Conservation (phyloP, 2,113 vertebrate species). For the Platysteira castanea region DNA sequence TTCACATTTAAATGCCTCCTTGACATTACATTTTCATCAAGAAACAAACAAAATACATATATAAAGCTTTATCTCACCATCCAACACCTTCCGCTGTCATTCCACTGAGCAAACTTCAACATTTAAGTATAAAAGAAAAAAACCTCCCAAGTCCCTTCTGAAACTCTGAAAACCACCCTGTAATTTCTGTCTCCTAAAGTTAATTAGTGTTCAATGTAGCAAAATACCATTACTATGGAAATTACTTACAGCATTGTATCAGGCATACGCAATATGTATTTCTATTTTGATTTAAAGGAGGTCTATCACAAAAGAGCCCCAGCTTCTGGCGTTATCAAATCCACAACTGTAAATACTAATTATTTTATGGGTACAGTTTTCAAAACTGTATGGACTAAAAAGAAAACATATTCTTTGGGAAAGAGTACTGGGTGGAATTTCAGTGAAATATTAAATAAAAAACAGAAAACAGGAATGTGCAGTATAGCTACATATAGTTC, state of each 20-base stretch:
- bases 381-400: not conserved
- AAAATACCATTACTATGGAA: not conserved
- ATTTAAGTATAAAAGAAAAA: not conserved
- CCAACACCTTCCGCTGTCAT: not conserved
- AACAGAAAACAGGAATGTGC: not conserved
- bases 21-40: not conserved
- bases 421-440: not conserved
- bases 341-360: not conserved
- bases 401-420: not conserved
- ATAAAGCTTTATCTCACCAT: not conserved
- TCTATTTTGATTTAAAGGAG: not conserved
- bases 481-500: not conserved
- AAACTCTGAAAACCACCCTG: not conserved
- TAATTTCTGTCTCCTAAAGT: not conserved
- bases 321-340: not conserved
- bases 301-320: not conserved
- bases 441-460: not conserved
- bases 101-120: not conserved
- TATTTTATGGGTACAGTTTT: not conserved
- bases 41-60: not conserved
- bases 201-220: not conserved
- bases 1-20: not conserved
- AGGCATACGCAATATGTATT: not conserved
- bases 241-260: not conserved
- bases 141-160: not conserved